Conservation (phyloP, 1,140 invertebrate species). For the Drosophila kurseongensis region DNA sequence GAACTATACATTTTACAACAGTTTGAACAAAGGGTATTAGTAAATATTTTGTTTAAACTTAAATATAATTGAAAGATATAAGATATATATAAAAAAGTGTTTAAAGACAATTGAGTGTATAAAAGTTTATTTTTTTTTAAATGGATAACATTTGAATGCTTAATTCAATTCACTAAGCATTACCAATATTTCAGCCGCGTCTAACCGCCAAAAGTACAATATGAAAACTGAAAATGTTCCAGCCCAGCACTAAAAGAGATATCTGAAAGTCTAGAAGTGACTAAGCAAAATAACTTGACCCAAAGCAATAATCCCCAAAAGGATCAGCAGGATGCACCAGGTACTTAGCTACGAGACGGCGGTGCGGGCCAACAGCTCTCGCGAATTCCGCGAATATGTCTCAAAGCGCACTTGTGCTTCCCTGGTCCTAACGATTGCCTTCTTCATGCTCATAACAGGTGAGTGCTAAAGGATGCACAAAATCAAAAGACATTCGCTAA, state of each 20-base stretch:
- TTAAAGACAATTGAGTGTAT: too few species aligned
- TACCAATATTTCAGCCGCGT: neutral
- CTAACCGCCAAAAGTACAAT: conserved; percentile 4
- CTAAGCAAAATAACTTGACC: conserved; percentile 3
- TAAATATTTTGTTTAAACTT: too few species aligned
- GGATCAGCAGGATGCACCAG: conserved; percentile 71
- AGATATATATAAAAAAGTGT: too few species aligned
- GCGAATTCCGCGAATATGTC: conserved; percentile 79
- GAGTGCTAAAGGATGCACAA: conserved; percentile 24
- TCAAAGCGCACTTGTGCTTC: conserved; percentile 82
- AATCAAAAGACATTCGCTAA: conserved; percentile 38
- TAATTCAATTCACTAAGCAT: too few species aligned
- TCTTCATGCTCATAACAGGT: conserved; percentile 83
- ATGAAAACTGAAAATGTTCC: conserved; percentile 14
- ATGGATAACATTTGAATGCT: too few species aligned
- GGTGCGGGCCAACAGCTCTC: conserved; percentile 75
- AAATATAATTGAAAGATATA: too few species aligned
- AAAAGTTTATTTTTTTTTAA: too few species aligned
- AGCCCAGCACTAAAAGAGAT: neutral
- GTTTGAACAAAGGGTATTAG: too few species aligned
- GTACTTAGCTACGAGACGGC: conserved; percentile 84
- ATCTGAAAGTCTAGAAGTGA: conserved; percentile 6
- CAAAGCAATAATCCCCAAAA: conserved; percentile 6
- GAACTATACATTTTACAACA: too few species aligned
- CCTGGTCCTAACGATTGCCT: conserved; percentile 78